Evolutionary conservation across 1,140 invertebrate species (phyloP).

Genomic region (Meloidogyne exigua): DNA sequence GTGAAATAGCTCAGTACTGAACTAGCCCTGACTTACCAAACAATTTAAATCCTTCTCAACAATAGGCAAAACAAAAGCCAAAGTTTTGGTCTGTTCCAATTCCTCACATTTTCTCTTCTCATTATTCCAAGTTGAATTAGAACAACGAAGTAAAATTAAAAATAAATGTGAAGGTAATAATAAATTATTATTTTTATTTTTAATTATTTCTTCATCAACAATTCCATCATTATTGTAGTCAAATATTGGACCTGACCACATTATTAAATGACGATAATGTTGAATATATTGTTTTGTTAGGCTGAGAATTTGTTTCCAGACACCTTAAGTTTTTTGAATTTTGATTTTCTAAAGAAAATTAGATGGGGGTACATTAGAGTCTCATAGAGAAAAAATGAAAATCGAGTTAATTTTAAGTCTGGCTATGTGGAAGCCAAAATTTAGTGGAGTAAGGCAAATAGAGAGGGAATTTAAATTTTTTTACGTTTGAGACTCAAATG

Average conservation of each 20-base stretch:
- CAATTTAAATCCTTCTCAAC: slow-evolving; percentile 41
- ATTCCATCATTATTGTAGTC: slow-evolving; percentile 43
- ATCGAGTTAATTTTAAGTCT: too few species aligned
- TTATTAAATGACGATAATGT: slow-evolving; percentile 34
- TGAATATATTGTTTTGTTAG: slow-evolving; percentile 39
- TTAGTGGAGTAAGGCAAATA: too few species aligned
- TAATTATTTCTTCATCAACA: slow-evolving; percentile 25
- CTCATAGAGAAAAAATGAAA: too few species aligned
- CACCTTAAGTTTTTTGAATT: slow-evolving; percentile 15
- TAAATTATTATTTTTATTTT: neutral
- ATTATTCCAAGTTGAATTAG: slow-evolving; percentile 40
- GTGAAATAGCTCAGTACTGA: too few species aligned
- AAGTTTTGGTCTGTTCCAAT: slow-evolving; percentile 31
- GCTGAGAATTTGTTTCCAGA: slow-evolving; percentile 32
- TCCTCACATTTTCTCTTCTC: slow-evolving; percentile 36
- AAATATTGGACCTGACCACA: slow-evolving; percentile 43
- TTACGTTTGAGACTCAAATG: too few species aligned
- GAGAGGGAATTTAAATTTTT: too few species aligned
- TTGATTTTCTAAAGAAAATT: too few species aligned
- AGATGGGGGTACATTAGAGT: too few species aligned
- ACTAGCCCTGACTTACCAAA: slow-evolving; percentile 20
- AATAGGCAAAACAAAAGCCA: slow-evolving; percentile 48
- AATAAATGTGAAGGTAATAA: slow-evolving; percentile 40
- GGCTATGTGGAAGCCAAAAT: too few species aligned
- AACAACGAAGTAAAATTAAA: slow-evolving; percentile 45